A percentile compares a stretch with the other conserved stretches of the same genome.
Conservation (phyloP, 1,140 invertebrate species). For the Globodera ellingtonae region DNA sequence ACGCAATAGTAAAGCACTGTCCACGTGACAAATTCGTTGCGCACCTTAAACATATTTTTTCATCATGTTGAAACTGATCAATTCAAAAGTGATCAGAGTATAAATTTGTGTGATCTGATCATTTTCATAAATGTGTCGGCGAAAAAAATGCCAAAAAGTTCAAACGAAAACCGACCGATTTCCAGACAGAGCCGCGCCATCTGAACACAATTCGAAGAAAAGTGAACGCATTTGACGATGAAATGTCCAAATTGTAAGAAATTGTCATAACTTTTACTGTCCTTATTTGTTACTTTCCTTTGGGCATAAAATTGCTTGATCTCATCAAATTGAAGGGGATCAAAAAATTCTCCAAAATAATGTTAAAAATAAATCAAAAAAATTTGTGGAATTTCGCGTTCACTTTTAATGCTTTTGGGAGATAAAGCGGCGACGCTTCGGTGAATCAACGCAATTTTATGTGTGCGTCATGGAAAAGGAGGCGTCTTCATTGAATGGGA, state of each 20-base stretch:
- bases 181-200: constrained; percentile 43
- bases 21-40: constrained; percentile 35
- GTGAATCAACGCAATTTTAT: no score
- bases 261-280: constrained; percentile 25
- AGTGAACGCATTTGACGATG: constrained; percentile 28
- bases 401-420: no score
- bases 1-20: constrained; percentile 34
- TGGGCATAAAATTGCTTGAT: no score
- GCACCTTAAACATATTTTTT: constrained; percentile 9
- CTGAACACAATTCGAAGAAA: constrained; percentile 40
- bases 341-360: no score
- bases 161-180: constrained; percentile 20
- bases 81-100: not conserved
- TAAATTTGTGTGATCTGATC: no score
- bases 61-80: not conserved
- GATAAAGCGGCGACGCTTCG: no score
- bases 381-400: no score
- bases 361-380: no score
- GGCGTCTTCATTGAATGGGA: no score
- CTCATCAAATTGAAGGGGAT: no score
- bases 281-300: no score
- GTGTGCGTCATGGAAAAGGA: no score
- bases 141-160: not conserved
- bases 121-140: not conserved
- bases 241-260: constrained; percentile 45